Evolutionary conservation across 2,888 invertebrate genomes (phyloP), one percentile per base, ranked within the genome.

Genomic region (Machimus rusticus): DNA sequence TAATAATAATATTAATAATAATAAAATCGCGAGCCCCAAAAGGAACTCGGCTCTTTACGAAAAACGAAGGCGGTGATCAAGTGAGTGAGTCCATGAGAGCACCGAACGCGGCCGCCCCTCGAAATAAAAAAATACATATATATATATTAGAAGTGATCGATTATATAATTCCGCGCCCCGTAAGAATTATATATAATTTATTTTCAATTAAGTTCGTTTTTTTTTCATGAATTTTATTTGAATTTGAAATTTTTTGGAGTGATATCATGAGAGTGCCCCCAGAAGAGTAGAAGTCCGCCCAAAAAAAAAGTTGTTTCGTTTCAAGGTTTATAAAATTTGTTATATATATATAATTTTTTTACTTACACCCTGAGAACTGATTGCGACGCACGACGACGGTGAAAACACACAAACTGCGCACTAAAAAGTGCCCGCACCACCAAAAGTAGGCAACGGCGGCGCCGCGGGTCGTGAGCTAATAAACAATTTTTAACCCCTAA

Each of bases 351-450:
- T 14, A 46, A 46, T 76, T 37, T 34, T 28, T 82, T 57, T 57
- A 46, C 28, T 74, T n/a, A 39, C 19, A 74, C 23, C 74, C 74
- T 8, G 74, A 66, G 66, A 85, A 74, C 85, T 85, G 74, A 74
- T 66, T 66, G 19, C 85, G 39, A 39, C 85, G 31, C 28, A 85
- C 74, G 14, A 46, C 14, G 14, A 46, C 74, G 74, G 23, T 43
- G 74, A 46, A 85, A 74, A 39, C 28, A 43, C 12, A 55, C 19
- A 37, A 79, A 82, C 37, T 82, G 82, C 82, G 82, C 82, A 82
- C 57, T 66, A 66, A 66, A 66, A 66, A n/a, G n/a, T 55, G 55
- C n/a, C 55, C 55, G 8, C n/a, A 55, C 5, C 55, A 19, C 55
- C 55, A 55, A 55, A 55, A 19, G 43, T 46, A 46, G 43, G 14